Percentiles rank a stretch among this genome's conserved stretches.
Evolutionary conservation across 2,888 invertebrate species (phyloP).

Genomic region (Eumerus sabulonum): DNA sequence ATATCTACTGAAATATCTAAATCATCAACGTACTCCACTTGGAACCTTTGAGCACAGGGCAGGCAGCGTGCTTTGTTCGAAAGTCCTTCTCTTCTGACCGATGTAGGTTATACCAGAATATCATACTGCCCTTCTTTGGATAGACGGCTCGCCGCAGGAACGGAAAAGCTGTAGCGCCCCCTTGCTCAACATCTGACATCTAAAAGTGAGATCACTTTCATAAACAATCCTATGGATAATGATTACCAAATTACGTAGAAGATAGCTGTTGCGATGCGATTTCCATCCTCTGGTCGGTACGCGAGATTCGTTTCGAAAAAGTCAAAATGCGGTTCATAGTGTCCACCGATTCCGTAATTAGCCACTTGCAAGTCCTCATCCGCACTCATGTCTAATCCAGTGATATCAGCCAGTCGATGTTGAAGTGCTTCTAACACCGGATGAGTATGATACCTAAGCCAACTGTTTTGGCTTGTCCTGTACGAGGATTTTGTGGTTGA

Average conservation of each 20-base stretch:
- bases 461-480: constrained; percentile 84
- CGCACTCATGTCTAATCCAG: constrained; percentile 81
- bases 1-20: too few relatives aligned
- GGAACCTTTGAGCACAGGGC: constrained; percentile 75
- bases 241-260: constrained; percentile 89
- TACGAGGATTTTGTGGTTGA: constrained; percentile 85
- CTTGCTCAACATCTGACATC: constrained; percentile 98
- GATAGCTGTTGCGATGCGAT: constrained; percentile 96
- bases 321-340: constrained; percentile 84
- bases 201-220: constrained; percentile 79
- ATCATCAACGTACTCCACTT: constrained; percentile 70
- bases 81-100: constrained; percentile 73
- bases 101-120: constrained; percentile 77
- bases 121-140: constrained; percentile 86
- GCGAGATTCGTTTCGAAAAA: constrained; percentile 81
- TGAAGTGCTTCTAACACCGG: constrained; percentile 74
- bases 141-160: constrained; percentile 89
- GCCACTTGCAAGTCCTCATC: constrained; percentile 84
- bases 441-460: constrained; percentile 76
- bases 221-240: neutral
- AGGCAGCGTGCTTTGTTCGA: constrained; percentile 75
- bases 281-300: constrained; percentile 81
- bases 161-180: constrained; percentile 98
- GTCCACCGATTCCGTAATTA: constrained; percentile 86
- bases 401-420: constrained; percentile 82